Evolutionary conservation across 2,113 vertebrate genomes (phyloP).

Genomic region (Passer montanus): DNA sequence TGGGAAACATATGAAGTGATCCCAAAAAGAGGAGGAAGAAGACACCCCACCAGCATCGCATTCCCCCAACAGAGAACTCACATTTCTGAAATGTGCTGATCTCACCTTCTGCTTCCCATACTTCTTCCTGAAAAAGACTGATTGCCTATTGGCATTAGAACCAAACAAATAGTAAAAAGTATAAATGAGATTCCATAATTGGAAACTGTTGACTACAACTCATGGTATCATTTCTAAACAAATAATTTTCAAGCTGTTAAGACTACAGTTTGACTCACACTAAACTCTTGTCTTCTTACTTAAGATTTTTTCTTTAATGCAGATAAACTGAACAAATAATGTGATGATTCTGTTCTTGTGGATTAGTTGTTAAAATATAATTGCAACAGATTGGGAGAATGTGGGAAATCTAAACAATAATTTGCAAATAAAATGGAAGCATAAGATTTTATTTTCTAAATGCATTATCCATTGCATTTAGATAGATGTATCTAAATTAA

Average conservation of each 20-base stretch:
- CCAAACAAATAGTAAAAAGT: neutral
- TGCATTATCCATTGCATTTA: neutral
- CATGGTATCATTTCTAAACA: neutral
- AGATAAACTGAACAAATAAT: neutral
- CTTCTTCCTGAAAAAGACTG: neutral
- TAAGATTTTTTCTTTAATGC: neutral
- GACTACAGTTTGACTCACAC: neutral
- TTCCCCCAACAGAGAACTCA: rapidly evolving
- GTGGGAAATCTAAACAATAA: neutral
- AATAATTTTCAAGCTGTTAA: neutral
- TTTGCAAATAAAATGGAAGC: neutral
- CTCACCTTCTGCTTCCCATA: rapidly evolving
- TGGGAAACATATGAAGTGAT: neutral
- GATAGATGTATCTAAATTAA: neutral
- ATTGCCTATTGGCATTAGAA: neutral
- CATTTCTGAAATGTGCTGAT: neutral
- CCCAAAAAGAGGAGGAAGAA: neutral
- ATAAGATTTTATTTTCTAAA: neutral
- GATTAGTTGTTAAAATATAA: neutral
- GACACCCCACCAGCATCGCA: rapidly evolving
- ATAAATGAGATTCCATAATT: neutral
- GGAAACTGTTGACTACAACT: neutral
- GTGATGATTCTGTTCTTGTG: neutral
- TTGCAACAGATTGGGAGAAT: neutral
- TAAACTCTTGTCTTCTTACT: neutral